A percentile compares a stretch with the other conserved stretches of the same genome.
These are phyloP conservation scores for Argya squamiceps DNA, from an alignment of 2,797 vertebrate species.

Conservation along the genomic window DNA sequence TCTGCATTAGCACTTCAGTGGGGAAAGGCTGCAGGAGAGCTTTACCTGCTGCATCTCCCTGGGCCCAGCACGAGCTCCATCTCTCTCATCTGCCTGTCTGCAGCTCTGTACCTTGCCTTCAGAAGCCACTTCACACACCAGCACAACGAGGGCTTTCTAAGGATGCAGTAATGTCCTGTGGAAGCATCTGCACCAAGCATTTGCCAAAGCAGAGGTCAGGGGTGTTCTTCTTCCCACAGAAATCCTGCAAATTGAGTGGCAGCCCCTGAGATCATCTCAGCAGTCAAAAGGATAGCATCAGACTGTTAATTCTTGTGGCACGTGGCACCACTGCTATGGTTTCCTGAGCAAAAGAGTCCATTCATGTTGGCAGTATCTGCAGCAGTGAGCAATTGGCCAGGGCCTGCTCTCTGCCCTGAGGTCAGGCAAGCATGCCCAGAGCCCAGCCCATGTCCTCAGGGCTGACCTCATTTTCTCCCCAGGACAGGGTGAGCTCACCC, in stretches of 20 bases:
- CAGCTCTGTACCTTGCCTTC: not conserved
- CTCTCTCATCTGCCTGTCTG: not conserved
- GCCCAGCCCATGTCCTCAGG: not conserved
- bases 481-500: not conserved
- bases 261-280: not conserved
- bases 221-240: not conserved
- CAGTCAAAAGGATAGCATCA: not conserved
- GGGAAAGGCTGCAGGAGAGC: not conserved
- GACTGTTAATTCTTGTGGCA: not conserved
- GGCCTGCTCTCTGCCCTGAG: not conserved
- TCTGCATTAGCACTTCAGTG: not conserved
- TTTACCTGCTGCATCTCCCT: not conserved
- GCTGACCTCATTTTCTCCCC: not conserved
- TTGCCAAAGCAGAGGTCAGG: not conserved
- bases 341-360: not conserved
- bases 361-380: not conserved
- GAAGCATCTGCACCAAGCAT: not conserved
- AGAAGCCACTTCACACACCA: not conserved
- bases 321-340: fast-evolving
- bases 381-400: not conserved
- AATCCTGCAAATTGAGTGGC: not conserved
- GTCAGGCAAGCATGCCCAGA: fast-evolving
- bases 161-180: not conserved
- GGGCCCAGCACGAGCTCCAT: not conserved
- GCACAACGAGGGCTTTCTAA: not conserved